phyloP scores from a whole-genome alignment of 92 coral and sea anemone species.

The Plumapathes pennacea region DNA sequence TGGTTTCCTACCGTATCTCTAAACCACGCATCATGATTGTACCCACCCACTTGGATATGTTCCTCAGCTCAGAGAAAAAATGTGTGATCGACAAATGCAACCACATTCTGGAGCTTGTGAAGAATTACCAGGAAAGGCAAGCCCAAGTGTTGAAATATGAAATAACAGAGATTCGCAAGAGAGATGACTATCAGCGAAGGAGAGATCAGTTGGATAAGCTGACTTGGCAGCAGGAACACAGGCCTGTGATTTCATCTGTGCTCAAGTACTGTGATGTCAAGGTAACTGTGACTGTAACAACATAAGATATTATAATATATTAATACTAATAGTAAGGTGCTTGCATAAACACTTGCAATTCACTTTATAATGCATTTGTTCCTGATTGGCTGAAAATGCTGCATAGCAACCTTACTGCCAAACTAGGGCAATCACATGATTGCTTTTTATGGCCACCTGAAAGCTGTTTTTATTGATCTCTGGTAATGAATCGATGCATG shows the following conservation, averaged over 20 bases:
- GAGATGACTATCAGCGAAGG: conserved; percentile 3
- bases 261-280: conserved; percentile 1
- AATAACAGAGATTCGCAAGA: conserved; percentile 22
- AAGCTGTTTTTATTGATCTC: too few relatives aligned
- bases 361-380: too few relatives aligned
- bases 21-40: conserved; percentile 85
- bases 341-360: too few relatives aligned
- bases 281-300: conserved; percentile 12
- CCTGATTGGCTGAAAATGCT: too few relatives aligned
- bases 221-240: conserved; percentile 40
- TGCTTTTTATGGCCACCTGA: too few relatives aligned
- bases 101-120: conserved; percentile 63
- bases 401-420: too few relatives aligned
- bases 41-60: conserved; percentile 80
- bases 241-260: conserved; percentile 69
- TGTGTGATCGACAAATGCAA: conserved; percentile 42
- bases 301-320: too few relatives aligned
- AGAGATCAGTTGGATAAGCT: conserved; percentile 18
- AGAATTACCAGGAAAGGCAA: conserved; percentile 39
- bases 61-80: conserved; percentile 12
- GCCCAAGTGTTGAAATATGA: conserved; percentile 47
- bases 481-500: too few relatives aligned
- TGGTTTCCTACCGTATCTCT: conserved; percentile 72
- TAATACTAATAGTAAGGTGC: too few relatives aligned
- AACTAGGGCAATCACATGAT: too few relatives aligned